A percentile compares a stretch with the other conserved stretches of the same genome.
phyloP scores from a whole-genome alignment of 2,113 vertebrate genomes.

The Verasper variegatus region DNA sequence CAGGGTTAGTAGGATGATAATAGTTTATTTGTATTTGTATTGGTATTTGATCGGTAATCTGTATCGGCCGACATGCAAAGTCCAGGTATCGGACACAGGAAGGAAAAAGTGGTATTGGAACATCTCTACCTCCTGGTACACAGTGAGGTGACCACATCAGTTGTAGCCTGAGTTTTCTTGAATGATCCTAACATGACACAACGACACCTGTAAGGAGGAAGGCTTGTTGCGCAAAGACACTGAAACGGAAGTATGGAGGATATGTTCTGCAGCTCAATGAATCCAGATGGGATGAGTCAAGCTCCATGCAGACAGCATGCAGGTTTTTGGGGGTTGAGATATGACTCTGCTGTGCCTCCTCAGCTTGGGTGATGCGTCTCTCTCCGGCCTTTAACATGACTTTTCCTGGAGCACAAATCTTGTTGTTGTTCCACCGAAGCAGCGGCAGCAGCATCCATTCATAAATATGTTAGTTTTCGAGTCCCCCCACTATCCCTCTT shows the following conservation, averaged over 20 bases:
- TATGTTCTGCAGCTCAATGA: slow-evolving; percentile 43
- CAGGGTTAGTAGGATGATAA: too few species aligned
- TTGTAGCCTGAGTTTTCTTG: slow-evolving; percentile 9
- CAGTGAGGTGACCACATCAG: not conserved
- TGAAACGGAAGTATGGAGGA: slow-evolving; percentile 12
- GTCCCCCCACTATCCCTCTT: too few species aligned
- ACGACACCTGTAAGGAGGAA: slow-evolving; percentile 20
- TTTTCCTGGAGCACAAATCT: not conserved
- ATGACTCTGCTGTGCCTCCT: slow-evolving; percentile 23
- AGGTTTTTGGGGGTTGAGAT: slow-evolving; percentile 4
- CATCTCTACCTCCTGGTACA: not conserved
- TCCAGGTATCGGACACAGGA: too few species aligned
- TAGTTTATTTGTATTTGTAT: too few species aligned
- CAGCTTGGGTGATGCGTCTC: slow-evolving; percentile 10
- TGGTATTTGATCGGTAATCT: too few species aligned
- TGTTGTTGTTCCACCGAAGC: not conserved
- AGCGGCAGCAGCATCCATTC: too few species aligned
- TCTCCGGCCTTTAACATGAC: not conserved
- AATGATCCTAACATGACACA: slow-evolving; percentile 37
- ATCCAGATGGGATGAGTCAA: slow-evolving; percentile 48
- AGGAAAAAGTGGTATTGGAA: too few species aligned
- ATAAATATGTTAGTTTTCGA: not conserved
- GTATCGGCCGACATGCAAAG: too few species aligned
- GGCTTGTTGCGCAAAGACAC: not conserved
- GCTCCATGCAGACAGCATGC: slow-evolving; percentile 28